Evolutionary conservation across 2,113 vertebrate genomes (phyloP).

Genomic region (Pionites leucogaster): DNA sequence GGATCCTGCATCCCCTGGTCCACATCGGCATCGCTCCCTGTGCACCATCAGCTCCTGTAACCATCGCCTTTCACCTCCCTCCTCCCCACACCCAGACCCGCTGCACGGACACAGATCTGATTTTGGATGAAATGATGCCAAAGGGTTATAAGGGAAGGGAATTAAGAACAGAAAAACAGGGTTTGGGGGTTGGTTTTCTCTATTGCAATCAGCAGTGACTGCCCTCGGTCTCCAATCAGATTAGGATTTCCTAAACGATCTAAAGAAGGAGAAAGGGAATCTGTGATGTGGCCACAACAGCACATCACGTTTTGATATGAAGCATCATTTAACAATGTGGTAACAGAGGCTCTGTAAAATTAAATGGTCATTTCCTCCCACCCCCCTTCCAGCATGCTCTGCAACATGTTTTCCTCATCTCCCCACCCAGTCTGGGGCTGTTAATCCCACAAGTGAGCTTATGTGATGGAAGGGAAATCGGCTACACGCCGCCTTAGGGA

Average conservation of each 20-base stretch:
- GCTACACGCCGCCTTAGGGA: not conserved
- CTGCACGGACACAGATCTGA: not conserved
- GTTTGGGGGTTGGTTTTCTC: not conserved
- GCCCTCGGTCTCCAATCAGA: not conserved
- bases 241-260: conserved; percentile 1
- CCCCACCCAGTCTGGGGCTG: not conserved
- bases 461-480: not conserved
- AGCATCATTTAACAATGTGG: conserved; percentile 24
- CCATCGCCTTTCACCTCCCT: not conserved
- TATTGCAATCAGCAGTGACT: conserved; percentile 12
- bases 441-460: conserved; percentile 44
- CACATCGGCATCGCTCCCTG: not conserved
- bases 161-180: not conserved
- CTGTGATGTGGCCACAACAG: not conserved
- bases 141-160: not conserved
- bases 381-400: not conserved
- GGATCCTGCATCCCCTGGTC: not conserved
- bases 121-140: not conserved
- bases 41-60: not conserved
- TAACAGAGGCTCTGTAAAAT: conserved; percentile 45
- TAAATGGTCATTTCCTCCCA: conserved; percentile 10
- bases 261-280: not conserved
- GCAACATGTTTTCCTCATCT: not conserved
- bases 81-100: not conserved
- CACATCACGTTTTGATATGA: not conserved